A percentile compares a stretch with the other conserved stretches of the same genome.
Evolutionary conservation across 37 sponge, comb jelly and placozoan genomes (phyloP).

Genomic region (Agelas oroides): DNA sequence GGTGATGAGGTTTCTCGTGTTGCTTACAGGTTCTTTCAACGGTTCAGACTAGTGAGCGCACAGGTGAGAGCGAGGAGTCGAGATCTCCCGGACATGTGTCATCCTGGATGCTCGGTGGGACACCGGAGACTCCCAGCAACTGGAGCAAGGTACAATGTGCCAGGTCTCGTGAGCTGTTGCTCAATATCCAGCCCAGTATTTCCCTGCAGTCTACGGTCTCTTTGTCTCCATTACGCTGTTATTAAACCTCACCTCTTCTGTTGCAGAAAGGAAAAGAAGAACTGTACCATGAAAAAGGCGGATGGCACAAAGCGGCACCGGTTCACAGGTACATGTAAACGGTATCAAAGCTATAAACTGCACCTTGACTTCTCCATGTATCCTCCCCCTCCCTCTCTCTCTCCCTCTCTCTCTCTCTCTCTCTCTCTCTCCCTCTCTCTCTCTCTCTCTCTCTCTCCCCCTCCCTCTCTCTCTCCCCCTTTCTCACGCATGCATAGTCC

Average conservation of each 20-base stretch:
- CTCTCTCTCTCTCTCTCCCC: conserved; percentile 1
- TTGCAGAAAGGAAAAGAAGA: neutral
- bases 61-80: no score
- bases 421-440: neutral
- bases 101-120: no score
- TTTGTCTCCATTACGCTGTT: no score
- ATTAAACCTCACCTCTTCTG: no score
- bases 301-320: conserved; percentile 22
- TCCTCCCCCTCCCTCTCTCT: neutral
- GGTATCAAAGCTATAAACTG: neutral
- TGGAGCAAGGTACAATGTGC: no score
- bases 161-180: no score
- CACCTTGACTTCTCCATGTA: no score
- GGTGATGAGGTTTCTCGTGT: no score
- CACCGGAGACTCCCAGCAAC: no score
- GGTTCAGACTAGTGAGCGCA: neutral
- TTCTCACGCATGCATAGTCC: conserved; percentile 76
- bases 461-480: neutral
- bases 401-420: neutral
- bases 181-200: no score
- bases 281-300: neutral
- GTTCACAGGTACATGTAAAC: conserved; percentile 17
- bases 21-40: conserved; percentile 6
- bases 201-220: no score
- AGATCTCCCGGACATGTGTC: no score